Conservation (phyloP, 2,888 invertebrate genomes). For the Netelia inedita region DNA sequence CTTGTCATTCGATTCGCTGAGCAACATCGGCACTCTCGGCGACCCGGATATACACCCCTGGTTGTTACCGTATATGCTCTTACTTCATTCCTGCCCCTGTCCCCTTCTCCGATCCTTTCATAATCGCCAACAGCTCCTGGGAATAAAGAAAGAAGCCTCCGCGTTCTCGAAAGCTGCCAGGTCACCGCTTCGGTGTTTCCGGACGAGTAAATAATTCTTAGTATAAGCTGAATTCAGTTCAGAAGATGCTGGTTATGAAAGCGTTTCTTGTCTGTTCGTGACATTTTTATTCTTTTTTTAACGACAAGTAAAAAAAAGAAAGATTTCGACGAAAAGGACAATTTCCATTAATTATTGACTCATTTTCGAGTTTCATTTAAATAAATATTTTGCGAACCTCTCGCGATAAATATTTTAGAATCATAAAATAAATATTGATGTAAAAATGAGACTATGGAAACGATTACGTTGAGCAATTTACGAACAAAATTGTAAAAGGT, state of each 20-base stretch:
- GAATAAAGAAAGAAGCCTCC: conserved; percentile 49
- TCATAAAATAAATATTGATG: too few species aligned
- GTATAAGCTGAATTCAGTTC: conserved; percentile 47
- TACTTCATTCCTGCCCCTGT: conserved; percentile 6
- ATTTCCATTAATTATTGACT: too few species aligned
- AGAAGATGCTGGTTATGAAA: conserved; percentile 20
- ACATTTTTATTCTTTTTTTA: neutral
- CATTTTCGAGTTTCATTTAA: too few species aligned
- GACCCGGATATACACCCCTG: conserved; percentile 48
- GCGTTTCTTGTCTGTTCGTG: neutral
- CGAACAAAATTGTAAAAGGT: too few species aligned
- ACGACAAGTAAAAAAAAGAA: too few species aligned
- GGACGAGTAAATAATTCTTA: conserved; percentile 52
- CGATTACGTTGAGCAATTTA: too few species aligned
- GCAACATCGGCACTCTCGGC: conserved; percentile 43
- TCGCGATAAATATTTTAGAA: too few species aligned
- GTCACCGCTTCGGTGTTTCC: conserved; percentile 58
- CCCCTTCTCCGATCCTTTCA: conserved; percentile 52
- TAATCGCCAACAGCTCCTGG: conserved; percentile 46
- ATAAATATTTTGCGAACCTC: too few species aligned
- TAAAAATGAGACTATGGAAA: too few species aligned
- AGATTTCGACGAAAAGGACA: too few species aligned
- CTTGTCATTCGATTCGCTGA: conserved; percentile 13
- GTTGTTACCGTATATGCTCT: conserved; percentile 32
- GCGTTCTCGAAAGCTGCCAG: conserved; percentile 57